These are phyloP conservation scores for Psittacula derbiana DNA, from an alignment of 2,797 vertebrate genomes.

Conservation along the genomic window DNA sequence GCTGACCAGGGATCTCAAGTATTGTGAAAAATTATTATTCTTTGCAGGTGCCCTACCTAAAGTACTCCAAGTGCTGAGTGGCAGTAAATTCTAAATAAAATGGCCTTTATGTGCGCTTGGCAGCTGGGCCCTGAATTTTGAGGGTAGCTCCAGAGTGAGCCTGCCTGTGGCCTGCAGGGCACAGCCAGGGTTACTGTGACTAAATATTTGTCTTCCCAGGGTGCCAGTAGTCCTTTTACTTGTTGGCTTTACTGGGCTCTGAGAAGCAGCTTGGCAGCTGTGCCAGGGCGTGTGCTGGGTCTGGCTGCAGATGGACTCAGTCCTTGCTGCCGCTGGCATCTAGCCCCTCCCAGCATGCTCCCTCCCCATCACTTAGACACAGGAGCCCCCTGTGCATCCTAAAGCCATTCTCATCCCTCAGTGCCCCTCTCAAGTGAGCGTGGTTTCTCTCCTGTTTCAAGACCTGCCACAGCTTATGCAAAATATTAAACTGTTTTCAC, in stretches of 20 bases:
- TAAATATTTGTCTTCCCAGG: neutral
- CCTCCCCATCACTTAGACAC: rapidly evolving
- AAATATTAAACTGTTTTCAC: neutral
- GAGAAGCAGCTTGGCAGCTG: neutral
- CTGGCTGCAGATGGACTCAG: rapidly evolving
- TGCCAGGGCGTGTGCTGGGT: neutral
- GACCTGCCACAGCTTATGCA: neutral
- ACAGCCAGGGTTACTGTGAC: neutral
- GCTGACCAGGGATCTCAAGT: neutral
- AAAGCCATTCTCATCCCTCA: neutral
- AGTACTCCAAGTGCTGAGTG: neutral
- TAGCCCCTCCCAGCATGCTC: neutral
- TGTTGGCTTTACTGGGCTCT: neutral
- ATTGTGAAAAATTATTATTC: neutral
- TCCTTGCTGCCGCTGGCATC: neutral
- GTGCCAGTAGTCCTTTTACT: rapidly evolving
- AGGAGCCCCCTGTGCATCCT: neutral
- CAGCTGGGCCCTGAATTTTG: neutral
- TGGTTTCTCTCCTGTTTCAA: neutral
- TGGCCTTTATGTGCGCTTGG: neutral
- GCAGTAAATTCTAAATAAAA: neutral
- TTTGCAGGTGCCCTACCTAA: rapidly evolving
- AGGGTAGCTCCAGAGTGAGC: rapidly evolving
- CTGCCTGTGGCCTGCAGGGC: neutral
- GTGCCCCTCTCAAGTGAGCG: rapidly evolving